phyloP scores from a whole-genome alignment of 1,140 invertebrate species.

The Campoletis sonorensis region DNA sequence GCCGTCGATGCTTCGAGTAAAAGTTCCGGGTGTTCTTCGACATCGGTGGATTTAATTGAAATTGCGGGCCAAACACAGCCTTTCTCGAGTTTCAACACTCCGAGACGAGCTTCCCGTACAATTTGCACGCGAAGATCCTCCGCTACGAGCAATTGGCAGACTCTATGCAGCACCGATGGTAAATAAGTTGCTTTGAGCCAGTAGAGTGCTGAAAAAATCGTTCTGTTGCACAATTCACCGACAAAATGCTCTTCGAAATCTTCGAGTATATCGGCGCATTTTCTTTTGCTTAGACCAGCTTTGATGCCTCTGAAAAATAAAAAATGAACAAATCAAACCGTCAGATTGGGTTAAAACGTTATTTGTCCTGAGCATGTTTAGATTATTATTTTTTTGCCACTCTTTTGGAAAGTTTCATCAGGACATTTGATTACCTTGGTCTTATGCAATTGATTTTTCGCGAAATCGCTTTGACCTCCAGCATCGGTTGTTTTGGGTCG shows the following conservation, averaged over 20 bases:
- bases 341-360: no score
- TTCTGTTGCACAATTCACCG: conserved; percentile 92
- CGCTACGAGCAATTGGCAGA: conserved; percentile 87
- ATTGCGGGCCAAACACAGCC: conserved; percentile 64
- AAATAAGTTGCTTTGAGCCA: conserved; percentile 94
- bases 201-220: conserved; percentile 89
- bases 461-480: conserved; percentile 93
- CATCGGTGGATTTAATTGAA: conserved; percentile 16
- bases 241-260: conserved; percentile 88
- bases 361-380: neutral
- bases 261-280: conserved; percentile 75
- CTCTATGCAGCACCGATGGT: conserved; percentile 90
- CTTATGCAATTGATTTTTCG: conserved; percentile 85
- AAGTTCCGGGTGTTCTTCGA: conserved; percentile 45
- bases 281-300: conserved; percentile 67
- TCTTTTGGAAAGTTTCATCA: no score
- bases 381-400: neutral
- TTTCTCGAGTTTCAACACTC: conserved; percentile 56
- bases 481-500: conserved; percentile 86
- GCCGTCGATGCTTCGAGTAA: conserved; percentile 35
- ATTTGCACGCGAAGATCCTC: conserved; percentile 86
- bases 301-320: conserved; percentile 58
- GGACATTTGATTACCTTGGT: conserved; percentile 76
- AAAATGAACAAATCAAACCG: conserved; percentile 46
- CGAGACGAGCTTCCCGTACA: conserved; percentile 69